Base-by-base conservation (phyloP, 2,888 invertebrate genomes). In the Lutraria lutraria region DNA sequence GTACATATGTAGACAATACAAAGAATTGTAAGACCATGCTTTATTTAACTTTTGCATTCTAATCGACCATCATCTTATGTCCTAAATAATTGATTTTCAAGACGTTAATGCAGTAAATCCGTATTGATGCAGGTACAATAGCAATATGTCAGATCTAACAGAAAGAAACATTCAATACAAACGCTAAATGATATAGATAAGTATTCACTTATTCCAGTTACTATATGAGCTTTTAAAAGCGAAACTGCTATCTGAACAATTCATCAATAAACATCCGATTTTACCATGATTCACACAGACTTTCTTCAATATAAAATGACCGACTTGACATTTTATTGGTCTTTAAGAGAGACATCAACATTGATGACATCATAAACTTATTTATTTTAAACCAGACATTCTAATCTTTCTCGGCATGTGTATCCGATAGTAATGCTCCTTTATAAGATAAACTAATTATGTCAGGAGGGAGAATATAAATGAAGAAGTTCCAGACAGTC, bases 271-370 rank as follows among this genome's bases (percentile, higher is more conserved):
- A 63, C 63, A n/a, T 34, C 63, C 34, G 21, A 83, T 83, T 15
- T 83, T 29, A 34, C 63, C 63, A 34, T 43, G 34, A 56, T 63
- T 63, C 12, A 21, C 16, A 63, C 83, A 83, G 83, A 83, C 83
- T 21, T 0, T 63, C 34, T 83, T 83, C 83, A 83, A 56, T 56
- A 56, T 82, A 54, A 54, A 79, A 79, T 79, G 43, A 31, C 79
- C 19, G 82, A 82, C 82, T 56, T 60, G 56, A 82, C 29, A 56
- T 56, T 82, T 56, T 54, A 82, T 82, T 82, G 56, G 82, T 4
- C 29, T 82, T 56, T 25, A 56, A 29, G 29, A 56, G 82, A 43
- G 16, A 56, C 29, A 82, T 82, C 82, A 56, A 82, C 56, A 15
- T 68, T 68, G 63, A 68, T 68, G 63, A 25, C 25, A 68, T 68